Evolutionary conservation across 2,113 vertebrate species (phyloP).

Genomic region (Psophia crepitans): DNA sequence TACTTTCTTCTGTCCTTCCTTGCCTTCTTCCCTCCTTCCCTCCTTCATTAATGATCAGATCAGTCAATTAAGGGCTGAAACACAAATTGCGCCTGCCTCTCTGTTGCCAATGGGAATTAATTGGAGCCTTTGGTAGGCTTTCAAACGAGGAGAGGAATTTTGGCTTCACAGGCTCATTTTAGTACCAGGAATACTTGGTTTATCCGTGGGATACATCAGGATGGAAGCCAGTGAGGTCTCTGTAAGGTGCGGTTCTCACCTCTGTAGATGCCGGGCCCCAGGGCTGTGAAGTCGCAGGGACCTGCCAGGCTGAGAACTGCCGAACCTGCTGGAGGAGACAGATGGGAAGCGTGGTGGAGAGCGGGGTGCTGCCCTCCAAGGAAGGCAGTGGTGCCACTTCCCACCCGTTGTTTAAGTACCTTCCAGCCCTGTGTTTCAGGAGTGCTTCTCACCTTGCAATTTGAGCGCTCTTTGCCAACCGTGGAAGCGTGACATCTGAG

Average conservation of each 20-base stretch:
- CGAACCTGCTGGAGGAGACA: rapidly evolving
- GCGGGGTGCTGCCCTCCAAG: not conserved
- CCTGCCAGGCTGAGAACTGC: not conserved
- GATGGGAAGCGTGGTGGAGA: not conserved
- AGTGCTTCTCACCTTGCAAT: not conserved
- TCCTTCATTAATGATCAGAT: not conserved
- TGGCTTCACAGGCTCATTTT: not conserved
- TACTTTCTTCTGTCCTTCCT: not conserved
- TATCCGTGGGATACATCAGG: not conserved
- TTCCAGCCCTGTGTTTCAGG: not conserved
- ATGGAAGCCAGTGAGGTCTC: not conserved
- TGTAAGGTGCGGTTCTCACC: not conserved
- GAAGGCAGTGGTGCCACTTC: not conserved
- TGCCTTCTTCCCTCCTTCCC: not conserved
- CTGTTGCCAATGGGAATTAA: not conserved
- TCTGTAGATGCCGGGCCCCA: rapidly evolving
- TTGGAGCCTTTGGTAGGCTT: not conserved
- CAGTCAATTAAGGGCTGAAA: not conserved
- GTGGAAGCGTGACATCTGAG: not conserved
- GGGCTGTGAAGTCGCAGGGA: not conserved
- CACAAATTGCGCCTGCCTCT: not conserved
- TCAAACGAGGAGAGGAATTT: not conserved
- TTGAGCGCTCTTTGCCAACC: not conserved
- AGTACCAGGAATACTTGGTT: not conserved
- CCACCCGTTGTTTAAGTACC: not conserved